Evolutionary conservation across 2,797 vertebrate genomes (phyloP).

Genomic region (Cryptoprocta ferox): DNA sequence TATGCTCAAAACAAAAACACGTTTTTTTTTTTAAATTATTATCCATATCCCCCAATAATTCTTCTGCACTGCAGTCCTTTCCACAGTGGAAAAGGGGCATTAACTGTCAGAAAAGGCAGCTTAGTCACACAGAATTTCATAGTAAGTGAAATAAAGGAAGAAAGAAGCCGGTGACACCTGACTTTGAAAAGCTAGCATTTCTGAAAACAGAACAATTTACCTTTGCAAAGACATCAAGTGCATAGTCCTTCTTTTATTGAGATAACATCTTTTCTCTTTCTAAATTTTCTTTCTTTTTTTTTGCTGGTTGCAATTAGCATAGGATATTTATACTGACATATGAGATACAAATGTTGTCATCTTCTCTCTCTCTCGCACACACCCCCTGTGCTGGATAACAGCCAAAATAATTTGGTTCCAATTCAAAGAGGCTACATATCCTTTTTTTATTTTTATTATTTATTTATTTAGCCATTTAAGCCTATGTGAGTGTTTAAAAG

Average conservation of each 20-base stretch:
- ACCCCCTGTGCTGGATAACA: not conserved
- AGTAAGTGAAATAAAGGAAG: not conserved
- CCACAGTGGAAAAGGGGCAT: not conserved
- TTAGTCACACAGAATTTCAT: not conserved
- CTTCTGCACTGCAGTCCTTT: not conserved
- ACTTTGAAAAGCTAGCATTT: not conserved
- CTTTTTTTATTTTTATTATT: not conserved
- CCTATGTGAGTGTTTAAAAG: not conserved
- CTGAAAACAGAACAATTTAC: not conserved
- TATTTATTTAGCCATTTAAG: not conserved
- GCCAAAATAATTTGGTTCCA: not conserved
- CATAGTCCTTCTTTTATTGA: constrained; percentile 26
- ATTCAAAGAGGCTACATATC: not conserved
- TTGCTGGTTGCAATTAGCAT: not conserved
- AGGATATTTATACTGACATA: constrained; percentile 22
- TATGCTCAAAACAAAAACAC: constrained; percentile 40
- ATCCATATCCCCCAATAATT: not conserved
- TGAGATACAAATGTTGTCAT: not conserved
- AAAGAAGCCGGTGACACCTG: not conserved
- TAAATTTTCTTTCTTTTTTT: not conserved
- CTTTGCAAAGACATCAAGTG: not conserved
- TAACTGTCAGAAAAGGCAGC: not conserved
- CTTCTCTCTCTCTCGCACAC: not conserved
- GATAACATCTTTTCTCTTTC: not conserved
- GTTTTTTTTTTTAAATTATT: not conserved